Evolutionary conservation across 1,140 invertebrate genomes (phyloP).

Genomic region (Micrasema longulum): DNA sequence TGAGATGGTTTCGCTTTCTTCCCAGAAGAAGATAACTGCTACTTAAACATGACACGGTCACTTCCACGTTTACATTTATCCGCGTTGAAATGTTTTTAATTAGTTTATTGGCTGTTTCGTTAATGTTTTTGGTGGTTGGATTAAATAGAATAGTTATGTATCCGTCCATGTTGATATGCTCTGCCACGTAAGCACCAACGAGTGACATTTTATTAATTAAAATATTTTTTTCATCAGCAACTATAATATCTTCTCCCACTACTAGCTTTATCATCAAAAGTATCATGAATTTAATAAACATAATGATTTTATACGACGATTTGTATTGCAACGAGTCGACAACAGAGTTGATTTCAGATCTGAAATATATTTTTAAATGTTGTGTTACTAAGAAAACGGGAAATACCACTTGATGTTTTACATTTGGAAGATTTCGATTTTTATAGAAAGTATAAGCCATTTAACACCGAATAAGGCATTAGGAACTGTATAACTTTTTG

Average conservation of each 20-base stretch:
- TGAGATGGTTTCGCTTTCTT: background rate
- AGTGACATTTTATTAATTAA: slow-evolving; percentile 8
- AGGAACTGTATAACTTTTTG: no score
- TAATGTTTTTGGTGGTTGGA: background rate
- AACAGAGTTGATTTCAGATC: no score
- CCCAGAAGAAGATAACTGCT: background rate
- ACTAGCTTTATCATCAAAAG: background rate
- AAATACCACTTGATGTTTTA: no score
- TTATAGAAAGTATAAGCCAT: no score
- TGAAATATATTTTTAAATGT: no score
- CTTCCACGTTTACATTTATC: background rate
- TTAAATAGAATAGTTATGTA: slow-evolving; percentile 1
- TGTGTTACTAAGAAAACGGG: no score
- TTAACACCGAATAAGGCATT: no score
- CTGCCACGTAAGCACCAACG: background rate
- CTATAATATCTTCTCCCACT: background rate
- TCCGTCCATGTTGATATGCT: background rate
- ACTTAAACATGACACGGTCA: background rate
- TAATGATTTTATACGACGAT: no score
- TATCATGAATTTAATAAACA: background rate
- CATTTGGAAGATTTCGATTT: no score
- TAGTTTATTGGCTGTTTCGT: background rate
- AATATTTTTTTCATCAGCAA: background rate
- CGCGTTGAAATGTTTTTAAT: background rate
- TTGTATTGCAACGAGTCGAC: no score